Evolutionary conservation across 1,140 invertebrate species (phyloP), one percentile per base, ranked within the genome.

Genomic region (Cydia strobilella): DNA sequence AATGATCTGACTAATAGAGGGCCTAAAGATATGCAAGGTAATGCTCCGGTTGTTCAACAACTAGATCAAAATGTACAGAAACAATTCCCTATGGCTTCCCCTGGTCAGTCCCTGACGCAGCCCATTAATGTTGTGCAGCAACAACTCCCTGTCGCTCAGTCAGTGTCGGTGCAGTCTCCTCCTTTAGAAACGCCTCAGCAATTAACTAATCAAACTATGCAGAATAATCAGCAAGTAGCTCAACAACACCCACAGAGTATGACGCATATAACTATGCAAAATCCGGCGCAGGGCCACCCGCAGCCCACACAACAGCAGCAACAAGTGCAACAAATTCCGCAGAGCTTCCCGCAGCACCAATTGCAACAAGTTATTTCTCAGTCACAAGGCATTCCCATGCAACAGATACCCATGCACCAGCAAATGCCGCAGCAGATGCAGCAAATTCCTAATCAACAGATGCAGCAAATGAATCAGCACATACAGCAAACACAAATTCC

Each of bases 301-400:
- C 89, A 88, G 65, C 84, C 85, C 3, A 83, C 82, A 12, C 91
- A 85, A 12, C 91, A 85, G 79, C 91, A 86, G 74, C 90, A 90
- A 69, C 89, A 90, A 80, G 93, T 93, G 20, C 92, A 93, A 75
- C 90, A 93, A 82, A 93, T 93, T 74, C 90, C 94, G 66, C 94
- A 94, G 79, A 94, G 93, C 78, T 93, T 94, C 78, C 94, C 94
- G 31, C 92, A 94, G 75, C 93, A 94, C 78, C 94, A 94, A 77
- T 80, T 94, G 62, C 93, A 94, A 76, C 94, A 94, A 88, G 93
- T 93, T 20, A 92, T 94, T 76, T 91, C 93, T 13, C 91, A 93
- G 77, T 88, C 93, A 6, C 92, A 93, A 79, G 91, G 89, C 39
- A 91, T 92, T 73, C 84, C 92, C n/a, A 91, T 92, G 86, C 94